phyloP scores from a whole-genome alignment of 2,888 invertebrate species.

The Machimus rusticus region DNA sequence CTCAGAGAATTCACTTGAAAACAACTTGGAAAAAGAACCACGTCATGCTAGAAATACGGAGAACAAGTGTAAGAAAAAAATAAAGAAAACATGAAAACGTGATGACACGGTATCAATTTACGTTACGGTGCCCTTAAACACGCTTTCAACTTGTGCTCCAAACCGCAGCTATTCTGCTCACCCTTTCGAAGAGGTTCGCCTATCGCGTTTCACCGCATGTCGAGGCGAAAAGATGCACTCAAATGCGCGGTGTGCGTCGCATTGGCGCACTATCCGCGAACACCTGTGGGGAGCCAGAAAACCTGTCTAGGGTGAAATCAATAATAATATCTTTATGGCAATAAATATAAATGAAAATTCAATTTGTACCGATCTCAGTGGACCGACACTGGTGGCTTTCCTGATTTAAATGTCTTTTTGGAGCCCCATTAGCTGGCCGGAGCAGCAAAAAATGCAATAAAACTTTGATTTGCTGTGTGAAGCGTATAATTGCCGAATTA shows the following conservation, averaged over 20 bases:
- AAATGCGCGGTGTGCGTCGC: neutral
- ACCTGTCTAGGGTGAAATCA: neutral
- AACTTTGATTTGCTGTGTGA: neutral
- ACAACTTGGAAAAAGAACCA: neutral
- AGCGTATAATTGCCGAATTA: neutral
- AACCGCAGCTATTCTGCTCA: neutral
- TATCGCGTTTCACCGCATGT: neutral
- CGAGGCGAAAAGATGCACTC: neutral
- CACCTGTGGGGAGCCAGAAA: neutral
- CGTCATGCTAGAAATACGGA: neutral
- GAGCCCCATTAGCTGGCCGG: neutral
- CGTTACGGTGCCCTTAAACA: neutral
- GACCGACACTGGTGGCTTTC: neutral
- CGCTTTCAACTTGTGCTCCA: constrained; percentile 9
- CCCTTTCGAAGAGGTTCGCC: neutral
- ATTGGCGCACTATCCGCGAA: neutral
- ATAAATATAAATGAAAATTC: neutral
- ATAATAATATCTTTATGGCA: neutral
- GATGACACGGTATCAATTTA: constrained; percentile 9
- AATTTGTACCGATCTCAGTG: neutral
- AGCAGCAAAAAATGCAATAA: neutral
- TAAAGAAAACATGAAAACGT: neutral
- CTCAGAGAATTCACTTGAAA: neutral
- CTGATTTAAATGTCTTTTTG: neutral
- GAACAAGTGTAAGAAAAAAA: neutral